These are phyloP conservation scores for Eurytoma californica DNA, from an alignment of 2,888 invertebrate genomes.

Conservation along the genomic window DNA sequence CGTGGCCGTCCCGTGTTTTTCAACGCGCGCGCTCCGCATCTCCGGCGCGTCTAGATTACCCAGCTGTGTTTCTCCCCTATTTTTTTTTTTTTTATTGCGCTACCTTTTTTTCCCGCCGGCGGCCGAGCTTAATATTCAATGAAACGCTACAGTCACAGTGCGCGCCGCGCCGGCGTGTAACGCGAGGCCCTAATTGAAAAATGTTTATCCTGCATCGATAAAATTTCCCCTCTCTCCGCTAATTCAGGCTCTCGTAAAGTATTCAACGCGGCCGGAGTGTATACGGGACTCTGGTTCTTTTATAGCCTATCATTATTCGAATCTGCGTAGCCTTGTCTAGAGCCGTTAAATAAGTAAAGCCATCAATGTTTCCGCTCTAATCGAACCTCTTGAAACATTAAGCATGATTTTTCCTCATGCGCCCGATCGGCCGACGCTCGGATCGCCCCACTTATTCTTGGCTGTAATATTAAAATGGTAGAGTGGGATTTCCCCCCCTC, in stretches of 20 bases:
- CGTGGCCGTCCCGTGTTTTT: neutral
- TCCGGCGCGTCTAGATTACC: slow-evolving; percentile 16
- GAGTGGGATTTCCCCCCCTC: too few species aligned
- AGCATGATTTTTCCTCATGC: too few species aligned
- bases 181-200: slow-evolving; percentile 11
- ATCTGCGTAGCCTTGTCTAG: too few species aligned
- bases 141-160: neutral
- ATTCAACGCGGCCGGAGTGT: neutral
- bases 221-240: neutral
- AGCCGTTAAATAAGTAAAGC: too few species aligned
- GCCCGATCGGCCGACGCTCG: too few species aligned
- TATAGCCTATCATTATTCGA: neutral
- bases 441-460: too few species aligned
- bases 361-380: too few species aligned
- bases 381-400: too few species aligned
- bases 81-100: slow-evolving; percentile 9
- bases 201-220: slow-evolving; percentile 11
- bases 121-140: slow-evolving; percentile 1
- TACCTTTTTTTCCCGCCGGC: neutral
- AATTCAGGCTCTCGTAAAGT: neutral
- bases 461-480: too few species aligned
- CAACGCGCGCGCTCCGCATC: neutral
- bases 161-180: neutral
- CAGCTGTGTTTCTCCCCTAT: neutral
- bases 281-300: neutral